Evolutionary conservation across 2,797 vertebrate species (phyloP), one percentile per base, ranked within the genome.

Genomic region (Hipposideros larvatus): DNA sequence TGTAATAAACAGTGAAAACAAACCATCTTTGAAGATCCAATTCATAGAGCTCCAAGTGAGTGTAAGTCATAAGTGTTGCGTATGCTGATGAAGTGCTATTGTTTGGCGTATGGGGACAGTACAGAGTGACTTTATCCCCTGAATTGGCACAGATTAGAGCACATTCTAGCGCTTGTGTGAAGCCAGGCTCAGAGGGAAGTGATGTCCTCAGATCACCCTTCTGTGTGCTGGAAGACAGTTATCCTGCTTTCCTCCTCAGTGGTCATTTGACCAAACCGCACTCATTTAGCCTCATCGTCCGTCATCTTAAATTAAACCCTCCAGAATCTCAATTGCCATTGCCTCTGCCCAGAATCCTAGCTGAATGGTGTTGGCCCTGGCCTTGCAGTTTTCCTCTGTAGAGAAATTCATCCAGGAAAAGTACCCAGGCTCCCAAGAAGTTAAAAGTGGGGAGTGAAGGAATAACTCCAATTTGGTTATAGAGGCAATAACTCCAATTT

Each of bases 1-100:
- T 86, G 57, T 85, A 93, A 70, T 90, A 87, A 92, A 96, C 92
- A 84, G 11, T 65, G 2, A 31, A 31, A 63, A 31, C 53, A 87
- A 87, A 48, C 61, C 57, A 57, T 85, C 71, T 91, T 91, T 91
- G 61, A 90, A 96, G 79, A 73, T 77, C 22, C 41, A 28, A 14
- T 21, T 78, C 57, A 73, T 79, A 94, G 65, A 92, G 84, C 85
- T 68, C 61, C 85, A 70, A 71, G 57, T 77, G 37, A 84, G 5
- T 53, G n/a, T 48, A 53, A 68, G 37, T 91, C 22, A 26, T 51
- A 24, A 53, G 61, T 53, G 82, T 74, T 96, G 41, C 65, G 24
- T 26, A 15, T 75, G 71, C 84, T 77, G 34, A 80, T 61, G 41
- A 70, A 63, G 78, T 48, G 26, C 37, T 31, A 22, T 48, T 48